Evolutionary conservation across 1,140 invertebrate genomes (phyloP).

Genomic region (Drosophila punjabiensis): DNA sequence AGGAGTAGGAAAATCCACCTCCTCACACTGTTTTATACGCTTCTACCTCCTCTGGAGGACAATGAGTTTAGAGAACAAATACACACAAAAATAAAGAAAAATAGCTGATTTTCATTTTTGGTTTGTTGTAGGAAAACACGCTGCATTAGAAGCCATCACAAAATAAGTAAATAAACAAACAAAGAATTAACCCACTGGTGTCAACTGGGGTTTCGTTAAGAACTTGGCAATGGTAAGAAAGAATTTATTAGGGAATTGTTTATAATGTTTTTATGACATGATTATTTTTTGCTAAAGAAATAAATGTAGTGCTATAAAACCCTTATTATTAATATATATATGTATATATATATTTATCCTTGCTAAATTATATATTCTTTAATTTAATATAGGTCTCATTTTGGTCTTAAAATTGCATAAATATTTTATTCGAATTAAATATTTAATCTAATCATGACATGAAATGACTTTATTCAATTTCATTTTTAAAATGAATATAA

Average conservation of each 20-base stretch:
- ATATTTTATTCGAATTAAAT: not conserved
- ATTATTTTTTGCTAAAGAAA: too few species aligned
- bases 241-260: not conserved
- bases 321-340: too few species aligned
- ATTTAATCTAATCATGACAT: not conserved
- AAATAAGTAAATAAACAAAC: slow-evolving; percentile 47
- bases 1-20: slow-evolving; percentile 11
- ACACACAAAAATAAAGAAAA: slow-evolving; percentile 41
- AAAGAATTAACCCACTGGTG: slow-evolving; percentile 59
- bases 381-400: not conserved
- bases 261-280: not conserved
- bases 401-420: not conserved
- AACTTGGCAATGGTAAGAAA: not conserved
- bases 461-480: too few species aligned
- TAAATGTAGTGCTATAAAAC: too few species aligned
- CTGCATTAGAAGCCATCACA: slow-evolving; percentile 34
- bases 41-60: slow-evolving; percentile 25
- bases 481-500: too few species aligned
- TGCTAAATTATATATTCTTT: not conserved
- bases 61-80: slow-evolving; percentile 58
- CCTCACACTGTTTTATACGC: not conserved
- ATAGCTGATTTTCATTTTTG: slow-evolving; percentile 16
- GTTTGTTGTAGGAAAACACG: slow-evolving; percentile 12
- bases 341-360: too few species aligned
- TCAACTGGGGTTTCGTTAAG: slow-evolving; percentile 1